Evolutionary conservation across 2,797 vertebrate genomes (phyloP), one percentile per base, ranked within the genome.

Genomic region (Muscicapa striata): DNA sequence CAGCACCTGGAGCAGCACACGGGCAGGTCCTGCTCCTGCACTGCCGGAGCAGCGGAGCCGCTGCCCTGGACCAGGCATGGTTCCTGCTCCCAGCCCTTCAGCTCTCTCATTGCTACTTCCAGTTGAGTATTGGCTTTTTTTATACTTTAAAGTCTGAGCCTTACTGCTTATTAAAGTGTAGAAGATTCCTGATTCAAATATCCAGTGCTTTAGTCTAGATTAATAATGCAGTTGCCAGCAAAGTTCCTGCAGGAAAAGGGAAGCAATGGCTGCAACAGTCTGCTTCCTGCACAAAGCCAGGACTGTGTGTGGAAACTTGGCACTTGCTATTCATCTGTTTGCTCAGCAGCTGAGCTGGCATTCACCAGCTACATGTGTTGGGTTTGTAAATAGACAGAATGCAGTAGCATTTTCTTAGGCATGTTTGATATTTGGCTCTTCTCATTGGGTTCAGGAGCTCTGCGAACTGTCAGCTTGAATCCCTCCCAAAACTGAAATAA

Each of bases 211-310:
- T 51, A 45, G 49, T 55, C 36, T 72, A 73, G 62, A 75, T 86
- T 81, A 91, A 45, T 78, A 81, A 68, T 41, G 26, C 72, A 75
- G 66, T 91, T 92, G 82, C 78, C 93, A 89, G 73, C 46, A 68
- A 87, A 91, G 78, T 95, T 95, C 52, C 87, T 93, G 89, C 92
- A 87, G 94, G 84, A 96, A 82, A 77, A 93, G 93, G 90, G 89
- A 94, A 92, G 90, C 95, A 76, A 66, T 73, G 90, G 85, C 90
- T 94, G 91, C 45, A 27, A 73, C 95, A 94, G 84, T 34, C 91
- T 91, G 93, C 76, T 91, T 85, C 88, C 90, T 49, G 45, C 93
- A 92, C 61, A 69, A 70, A 95, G 81, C 84, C 92, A 79, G 74
- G 82, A 78, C 92, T 93, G 80, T 86, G 80, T 78, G 93, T 91